Conservation (phyloP, 1,140 invertebrate species). For the Pseudachorutes palmiensis region DNA sequence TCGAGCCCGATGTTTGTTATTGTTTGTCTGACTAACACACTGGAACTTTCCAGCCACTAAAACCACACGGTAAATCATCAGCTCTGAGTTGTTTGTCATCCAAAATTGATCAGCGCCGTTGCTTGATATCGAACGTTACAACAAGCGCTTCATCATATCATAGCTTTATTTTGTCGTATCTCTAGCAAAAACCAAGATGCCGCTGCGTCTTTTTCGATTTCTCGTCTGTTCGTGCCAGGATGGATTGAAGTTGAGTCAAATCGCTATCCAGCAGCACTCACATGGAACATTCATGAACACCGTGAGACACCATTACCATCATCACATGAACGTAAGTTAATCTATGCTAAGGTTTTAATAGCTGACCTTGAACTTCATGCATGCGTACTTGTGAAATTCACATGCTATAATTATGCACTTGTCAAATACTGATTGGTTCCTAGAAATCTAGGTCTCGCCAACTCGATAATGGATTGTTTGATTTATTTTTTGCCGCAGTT, state of each 20-base stretch:
- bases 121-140: no score
- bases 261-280: background rate
- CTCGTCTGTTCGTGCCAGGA: background rate
- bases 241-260: no score
- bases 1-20: no score
- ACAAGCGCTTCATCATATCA: background rate
- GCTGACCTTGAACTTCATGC: background rate
- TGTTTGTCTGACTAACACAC: no score
- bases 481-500: background rate
- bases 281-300: background rate
- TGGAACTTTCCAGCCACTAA: no score
- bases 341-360: background rate
- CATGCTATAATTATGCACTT: background rate
- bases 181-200: background rate
- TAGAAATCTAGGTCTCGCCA: background rate
- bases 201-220: background rate
- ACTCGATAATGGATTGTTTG: background rate
- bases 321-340: conserved; percentile 1
- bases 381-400: background rate
- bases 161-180: background rate
- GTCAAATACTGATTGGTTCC: no score
- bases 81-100: no score
- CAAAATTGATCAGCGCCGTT: no score
- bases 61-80: no score
- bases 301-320: background rate